Conservation (phyloP, 2,797 vertebrate species). For the Psittacula derbiana region DNA sequence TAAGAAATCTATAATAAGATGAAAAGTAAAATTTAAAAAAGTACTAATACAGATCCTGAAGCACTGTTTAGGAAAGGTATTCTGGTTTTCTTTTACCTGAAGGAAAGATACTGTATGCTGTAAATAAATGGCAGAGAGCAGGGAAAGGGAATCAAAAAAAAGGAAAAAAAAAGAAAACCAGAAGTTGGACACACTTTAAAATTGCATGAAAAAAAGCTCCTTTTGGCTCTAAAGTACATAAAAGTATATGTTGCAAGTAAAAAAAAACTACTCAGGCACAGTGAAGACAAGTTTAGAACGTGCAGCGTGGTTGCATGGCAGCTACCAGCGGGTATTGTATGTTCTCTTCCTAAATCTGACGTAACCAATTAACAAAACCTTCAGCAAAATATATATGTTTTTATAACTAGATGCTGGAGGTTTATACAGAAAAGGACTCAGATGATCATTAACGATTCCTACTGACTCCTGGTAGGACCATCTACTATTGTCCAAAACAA, state of each 20-base stretch:
- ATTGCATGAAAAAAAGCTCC: neutral
- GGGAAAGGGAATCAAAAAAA: neutral
- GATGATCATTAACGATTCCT: neutral
- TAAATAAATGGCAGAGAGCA: neutral
- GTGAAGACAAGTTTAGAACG: neutral
- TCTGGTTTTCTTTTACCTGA: neutral
- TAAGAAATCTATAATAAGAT: conserved; percentile 12
- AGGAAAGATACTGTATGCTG: neutral
- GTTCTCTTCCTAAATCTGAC: neutral
- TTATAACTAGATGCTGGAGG: neutral
- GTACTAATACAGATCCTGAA: neutral
- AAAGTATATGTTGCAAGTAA: neutral
- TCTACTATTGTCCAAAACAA: neutral
- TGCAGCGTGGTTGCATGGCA: neutral
- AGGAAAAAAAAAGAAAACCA: neutral
- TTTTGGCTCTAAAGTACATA: neutral
- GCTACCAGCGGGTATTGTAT: neutral
- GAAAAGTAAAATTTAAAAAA: neutral
- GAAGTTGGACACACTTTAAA: neutral
- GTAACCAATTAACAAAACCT: neutral
- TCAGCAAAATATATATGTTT: neutral
- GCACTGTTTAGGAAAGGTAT: neutral
- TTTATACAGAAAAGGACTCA: neutral
- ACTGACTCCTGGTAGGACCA: neutral
- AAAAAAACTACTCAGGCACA: neutral